A percentile compares a stretch with the other conserved stretches of the same genome.
These are phyloP conservation scores for Amphiduros pacificus DNA, from an alignment of 2,888 invertebrate species.

Conservation along the genomic window DNA sequence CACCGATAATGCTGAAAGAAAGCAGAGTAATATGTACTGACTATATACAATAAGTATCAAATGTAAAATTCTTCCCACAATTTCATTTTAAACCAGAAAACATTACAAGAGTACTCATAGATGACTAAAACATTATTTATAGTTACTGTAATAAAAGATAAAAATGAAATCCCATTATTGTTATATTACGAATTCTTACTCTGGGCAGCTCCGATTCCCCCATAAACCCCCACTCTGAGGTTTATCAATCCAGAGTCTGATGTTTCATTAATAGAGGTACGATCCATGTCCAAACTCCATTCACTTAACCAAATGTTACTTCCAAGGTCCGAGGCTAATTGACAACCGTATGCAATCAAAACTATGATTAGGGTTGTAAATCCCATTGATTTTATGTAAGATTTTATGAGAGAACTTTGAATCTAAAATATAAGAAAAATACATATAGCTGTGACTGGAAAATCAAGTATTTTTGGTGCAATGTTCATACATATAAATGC, in stretches of 20 bases:
- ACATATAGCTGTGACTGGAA: too few relatives aligned
- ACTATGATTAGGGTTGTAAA: neutral
- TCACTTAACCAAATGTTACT: constrained; percentile 24
- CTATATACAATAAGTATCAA: too few relatives aligned
- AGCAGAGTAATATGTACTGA: neutral
- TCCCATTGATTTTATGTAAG: too few relatives aligned
- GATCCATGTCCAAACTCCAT: constrained; percentile 13
- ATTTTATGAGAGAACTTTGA: too few relatives aligned
- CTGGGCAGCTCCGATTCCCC: constrained; percentile 48
- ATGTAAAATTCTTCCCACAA: too few relatives aligned
- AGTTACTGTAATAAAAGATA: neutral
- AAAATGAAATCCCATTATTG: neutral
- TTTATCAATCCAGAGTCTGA: constrained; percentile 32
- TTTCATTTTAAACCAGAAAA: too few relatives aligned
- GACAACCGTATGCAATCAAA: neutral
- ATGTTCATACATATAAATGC: too few relatives aligned
- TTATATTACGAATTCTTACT: constrained; percentile 32
- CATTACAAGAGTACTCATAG: too few relatives aligned
- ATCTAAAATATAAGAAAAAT: too few relatives aligned
- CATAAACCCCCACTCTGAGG: constrained; percentile 61
- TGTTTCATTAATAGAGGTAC: constrained; percentile 34
- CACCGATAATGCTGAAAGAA: constrained; percentile 23
- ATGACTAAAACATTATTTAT: too few relatives aligned
- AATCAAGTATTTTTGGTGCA: too few relatives aligned
- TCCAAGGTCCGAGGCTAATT: neutral